Base-by-base conservation (phyloP, 2,113 vertebrate species). In the Seriola quinqueradiata region DNA sequence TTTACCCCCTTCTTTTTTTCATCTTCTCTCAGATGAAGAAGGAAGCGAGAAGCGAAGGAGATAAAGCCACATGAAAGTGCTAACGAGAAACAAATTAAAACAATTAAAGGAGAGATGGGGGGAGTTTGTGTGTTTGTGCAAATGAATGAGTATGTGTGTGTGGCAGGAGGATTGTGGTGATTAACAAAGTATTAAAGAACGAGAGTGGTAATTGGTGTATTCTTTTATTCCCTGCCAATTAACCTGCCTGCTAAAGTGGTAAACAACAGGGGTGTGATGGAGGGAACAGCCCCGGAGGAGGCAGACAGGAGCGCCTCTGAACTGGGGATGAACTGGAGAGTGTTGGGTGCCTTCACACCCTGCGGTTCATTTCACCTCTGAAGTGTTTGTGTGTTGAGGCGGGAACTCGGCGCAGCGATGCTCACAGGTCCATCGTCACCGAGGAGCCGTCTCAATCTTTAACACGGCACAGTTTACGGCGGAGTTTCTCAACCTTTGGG, bases 51-150 rank as follows among this genome's bases (percentile, higher is more conserved):
- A 0, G 61, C 57, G 60, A 73, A 79, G 50, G 77, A 70, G 64
- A 72, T 9, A 72, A 60, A 16, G 36, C 16, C 16, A 17, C 11
- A 60, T n/a, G 12, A 54, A 66, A 13, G 79, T 28, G 80, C 73
- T 79, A 87, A 91, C 58, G 16, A 81, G 77, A 81, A 85, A 82
- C 87, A 77, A 90, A 87, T 87, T 88, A 50, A 85, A 92, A 75
- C 79, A 87, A 84, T 91, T 90, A 89, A 83, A 77, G 36, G 25
- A 42, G 38, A 68, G 66, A 66, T 48, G 36, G 8, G 40, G 63
- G 38, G 83, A 0, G 65, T 80, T 77, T 76, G 72, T 38, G 55
- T 25, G 61, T 80, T 74, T 77, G 75, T 34, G 60, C 25, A 61
- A 68, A 81, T 70, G 58, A 65, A 46, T 40, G 71, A 4, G 17